Percentiles rank a stretch among this genome's conserved stretches.
Evolutionary conservation across 2,888 invertebrate species (phyloP).

Genomic region (Andrena dorsata): DNA sequence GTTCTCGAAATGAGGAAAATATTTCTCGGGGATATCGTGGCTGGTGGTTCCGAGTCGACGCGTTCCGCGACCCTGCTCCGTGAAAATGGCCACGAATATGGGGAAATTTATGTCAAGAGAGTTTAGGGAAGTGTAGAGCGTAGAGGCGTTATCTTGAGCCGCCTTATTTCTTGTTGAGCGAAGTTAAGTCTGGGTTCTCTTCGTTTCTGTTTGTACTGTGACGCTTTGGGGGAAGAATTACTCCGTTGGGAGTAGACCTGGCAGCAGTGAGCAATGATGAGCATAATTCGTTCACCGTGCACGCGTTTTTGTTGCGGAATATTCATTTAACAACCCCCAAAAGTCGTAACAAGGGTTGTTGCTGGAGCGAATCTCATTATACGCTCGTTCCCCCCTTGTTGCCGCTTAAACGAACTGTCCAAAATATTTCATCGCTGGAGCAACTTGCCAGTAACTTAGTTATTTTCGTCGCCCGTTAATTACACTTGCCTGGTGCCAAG

Average conservation of each 20-base stretch:
- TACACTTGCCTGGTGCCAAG: constrained; percentile 22
- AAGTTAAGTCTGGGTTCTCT: too few relatives aligned
- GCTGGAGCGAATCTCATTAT: not conserved
- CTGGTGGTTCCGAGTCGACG: not conserved
- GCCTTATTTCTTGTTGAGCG: not conserved
- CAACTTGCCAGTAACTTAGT: constrained; percentile 16
- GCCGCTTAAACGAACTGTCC: constrained; percentile 2
- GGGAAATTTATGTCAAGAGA: constrained; percentile 29
- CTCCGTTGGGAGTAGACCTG: too few relatives aligned
- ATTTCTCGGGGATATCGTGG: constrained; percentile 27
- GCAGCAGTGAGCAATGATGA: too few relatives aligned
- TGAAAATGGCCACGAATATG: constrained; percentile 18
- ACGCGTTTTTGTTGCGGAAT: not conserved
- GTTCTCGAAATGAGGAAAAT: constrained; percentile 44
- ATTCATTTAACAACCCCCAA: not conserved
- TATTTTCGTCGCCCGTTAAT: constrained; percentile 28
- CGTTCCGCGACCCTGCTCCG: constrained; percentile 1
- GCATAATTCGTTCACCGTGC: too few relatives aligned
- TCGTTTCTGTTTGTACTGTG: too few relatives aligned
- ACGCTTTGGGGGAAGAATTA: too few relatives aligned
- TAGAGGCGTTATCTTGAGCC: too few relatives aligned
- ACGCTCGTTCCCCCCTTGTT: not conserved
- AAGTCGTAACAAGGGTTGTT: not conserved
- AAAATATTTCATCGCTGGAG: not conserved
- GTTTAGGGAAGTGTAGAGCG: not conserved